phyloP scores from a whole-genome alignment of 2,113 vertebrate species.

The Gallinago media region DNA sequence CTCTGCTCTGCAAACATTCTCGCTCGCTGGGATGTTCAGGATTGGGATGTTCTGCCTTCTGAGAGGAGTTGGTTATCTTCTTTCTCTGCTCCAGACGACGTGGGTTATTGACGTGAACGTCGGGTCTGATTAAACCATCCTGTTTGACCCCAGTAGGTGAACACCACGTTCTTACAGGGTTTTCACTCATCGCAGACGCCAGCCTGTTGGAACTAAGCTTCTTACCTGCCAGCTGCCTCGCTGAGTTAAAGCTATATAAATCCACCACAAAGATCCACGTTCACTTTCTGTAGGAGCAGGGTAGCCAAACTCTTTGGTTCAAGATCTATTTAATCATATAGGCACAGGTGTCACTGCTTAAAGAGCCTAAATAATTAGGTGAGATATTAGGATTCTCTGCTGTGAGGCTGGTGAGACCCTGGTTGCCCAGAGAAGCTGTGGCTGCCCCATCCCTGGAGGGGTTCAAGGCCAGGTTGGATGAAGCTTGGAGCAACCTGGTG shows the following conservation, averaged over 20 bases:
- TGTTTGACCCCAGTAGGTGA: neutral
- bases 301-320: neutral
- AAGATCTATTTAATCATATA: accelerated
- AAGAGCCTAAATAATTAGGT: neutral
- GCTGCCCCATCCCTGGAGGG: too few species aligned
- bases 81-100: accelerated
- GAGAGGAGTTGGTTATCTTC: neutral
- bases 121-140: accelerated
- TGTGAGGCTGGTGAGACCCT: too few species aligned
- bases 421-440: too few species aligned
- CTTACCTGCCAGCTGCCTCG: constrained; percentile 31
- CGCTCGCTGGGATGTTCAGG: accelerated
- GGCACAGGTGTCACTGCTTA: accelerated
- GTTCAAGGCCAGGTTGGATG: too few species aligned
- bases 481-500: too few species aligned
- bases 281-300: constrained; percentile 7
- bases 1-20: neutral
- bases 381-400: too few species aligned
- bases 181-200: neutral
- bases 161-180: neutral
- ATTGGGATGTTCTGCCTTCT: neutral
- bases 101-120: accelerated
- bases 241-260: neutral
- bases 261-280: neutral
- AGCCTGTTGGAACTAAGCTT: neutral